These are phyloP conservation scores for Volucella zonaria DNA, from an alignment of 2,888 invertebrate genomes.

Conservation along the genomic window DNA sequence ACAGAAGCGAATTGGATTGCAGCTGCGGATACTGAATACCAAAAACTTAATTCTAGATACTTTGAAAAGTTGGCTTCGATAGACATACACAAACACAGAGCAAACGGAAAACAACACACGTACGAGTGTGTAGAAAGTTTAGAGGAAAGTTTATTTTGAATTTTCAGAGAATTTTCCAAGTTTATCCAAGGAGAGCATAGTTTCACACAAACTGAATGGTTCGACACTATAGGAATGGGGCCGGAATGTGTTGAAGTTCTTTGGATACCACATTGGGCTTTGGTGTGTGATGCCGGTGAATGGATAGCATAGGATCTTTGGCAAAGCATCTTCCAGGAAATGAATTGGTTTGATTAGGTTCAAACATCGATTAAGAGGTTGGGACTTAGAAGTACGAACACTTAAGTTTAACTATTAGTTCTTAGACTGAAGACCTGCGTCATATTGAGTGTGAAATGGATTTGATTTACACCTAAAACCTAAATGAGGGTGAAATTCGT, in stretches of 20 bases:
- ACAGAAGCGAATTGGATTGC: slow-evolving; percentile 35
- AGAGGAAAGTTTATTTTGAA: slow-evolving; percentile 60
- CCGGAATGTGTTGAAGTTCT: background rate
- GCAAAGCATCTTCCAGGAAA: slow-evolving; percentile 33
- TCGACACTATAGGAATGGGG: slow-evolving; percentile 7
- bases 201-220: slow-evolving; percentile 53
- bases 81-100: slow-evolving; percentile 20
- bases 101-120: no score
- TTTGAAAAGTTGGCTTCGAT: slow-evolving; percentile 32
- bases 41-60: slow-evolving; percentile 39
- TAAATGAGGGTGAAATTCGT: no score
- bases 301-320: slow-evolving; percentile 2
- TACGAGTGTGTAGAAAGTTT: slow-evolving; percentile 20
- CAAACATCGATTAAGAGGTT: slow-evolving; percentile 60
- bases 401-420: no score
- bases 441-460: no score
- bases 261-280: slow-evolving; percentile 11
- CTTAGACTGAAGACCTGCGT: no score
- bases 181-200: slow-evolving; percentile 49
- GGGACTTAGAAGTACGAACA: background rate
- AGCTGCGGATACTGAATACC: slow-evolving; percentile 37
- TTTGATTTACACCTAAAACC: no score
- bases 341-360: slow-evolving; percentile 63
- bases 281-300: slow-evolving; percentile 35
- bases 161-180: slow-evolving; percentile 48